Evolutionary conservation across 1,140 invertebrate genomes (phyloP), one percentile per base, ranked within the genome.

Genomic region (Dinothrombium tinctorium): DNA sequence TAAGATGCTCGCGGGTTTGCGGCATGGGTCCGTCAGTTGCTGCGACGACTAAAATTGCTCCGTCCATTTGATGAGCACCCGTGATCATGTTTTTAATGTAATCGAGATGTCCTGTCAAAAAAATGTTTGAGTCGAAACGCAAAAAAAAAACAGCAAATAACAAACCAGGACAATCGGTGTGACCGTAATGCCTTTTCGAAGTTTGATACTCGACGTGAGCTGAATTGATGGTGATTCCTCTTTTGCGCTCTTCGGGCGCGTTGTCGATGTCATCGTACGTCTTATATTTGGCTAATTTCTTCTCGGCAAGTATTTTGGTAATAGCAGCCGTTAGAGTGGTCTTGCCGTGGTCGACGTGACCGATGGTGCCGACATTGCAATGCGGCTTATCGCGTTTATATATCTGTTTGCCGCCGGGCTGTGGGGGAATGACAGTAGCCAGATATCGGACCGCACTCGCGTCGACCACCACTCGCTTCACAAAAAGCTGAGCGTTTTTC

Each of bases 11-110:
- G 50, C 77, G 68, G 0, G 94, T 98, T 60, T 98, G 94, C 4
- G 94, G 94, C 94, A 99, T 99, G 23, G 81, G 76, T 48, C 94
- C 94, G 59, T 99, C 94, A 33, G 92, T 96, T 2, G 92, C 92
- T 31, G 94, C 92, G 1, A 99, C 89, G 4, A 99, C 94, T 17
- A 99, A 60, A 51, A 99, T 94, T 31, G 87, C 87, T 33, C 90
- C 92, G 60, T 99, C 92, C 90, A 99, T 96, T 59, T 95, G 87
- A 3, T 84, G 72, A 14, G 92, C 83, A 32, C 92, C 92, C 26
- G 84, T 94, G 32, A 98, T 98, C 92, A 98, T 98, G 58, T 98
- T 98, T 70, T 80, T 96, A 45, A 96, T 90, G 51, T 92, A 96
- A 73, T 96, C 89, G 40, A 86, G 82, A 67, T 57, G 92, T 15